Evolutionary conservation across 1,140 invertebrate species (phyloP).

Genomic region (Drosophila ohnishii): DNA sequence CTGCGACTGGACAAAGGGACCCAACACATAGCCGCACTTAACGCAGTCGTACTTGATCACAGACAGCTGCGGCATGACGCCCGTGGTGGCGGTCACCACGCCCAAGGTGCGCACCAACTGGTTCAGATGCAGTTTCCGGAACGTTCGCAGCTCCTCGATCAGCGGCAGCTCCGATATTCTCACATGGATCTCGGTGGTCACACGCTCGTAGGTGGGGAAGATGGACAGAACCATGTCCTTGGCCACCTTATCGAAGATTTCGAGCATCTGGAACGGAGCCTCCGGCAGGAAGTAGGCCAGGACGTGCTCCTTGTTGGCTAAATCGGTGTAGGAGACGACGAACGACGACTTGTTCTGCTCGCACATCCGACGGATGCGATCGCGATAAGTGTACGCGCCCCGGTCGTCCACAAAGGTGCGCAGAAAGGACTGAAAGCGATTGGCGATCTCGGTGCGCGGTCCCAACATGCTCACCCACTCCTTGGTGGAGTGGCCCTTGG

Average conservation of each 20-base stretch:
- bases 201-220: constrained; percentile 97
- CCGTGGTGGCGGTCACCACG: constrained; percentile 97
- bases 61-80: constrained; percentile 97
- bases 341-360: constrained; percentile 96
- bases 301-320: constrained; percentile 95
- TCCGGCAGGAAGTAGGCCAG: constrained; percentile 98
- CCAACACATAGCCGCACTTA: constrained; percentile 96
- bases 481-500: constrained; percentile 93
- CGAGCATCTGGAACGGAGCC: constrained; percentile 97
- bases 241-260: constrained; percentile 97
- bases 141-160: constrained; percentile 97
- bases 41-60: constrained; percentile 99
- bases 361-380: constrained; percentile 97
- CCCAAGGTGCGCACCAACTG: constrained; percentile 96
- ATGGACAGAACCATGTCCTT: constrained; percentile 97
- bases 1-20: constrained; percentile 97
- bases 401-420: constrained; percentile 94
- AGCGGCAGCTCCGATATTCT: constrained; percentile 97
- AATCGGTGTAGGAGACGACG: constrained; percentile 95
- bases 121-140: constrained; percentile 98
- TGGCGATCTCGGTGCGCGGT: constrained; percentile 97
- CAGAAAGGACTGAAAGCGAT: constrained; percentile 98
- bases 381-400: constrained; percentile 95
- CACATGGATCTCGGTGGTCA: constrained; percentile 96
- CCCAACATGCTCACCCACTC: constrained; percentile 99